These are phyloP conservation scores for Aurelia sp. DNA, from an alignment of 30 jellyfish, hydroid and myxozoan species.

Conservation along the genomic window DNA sequence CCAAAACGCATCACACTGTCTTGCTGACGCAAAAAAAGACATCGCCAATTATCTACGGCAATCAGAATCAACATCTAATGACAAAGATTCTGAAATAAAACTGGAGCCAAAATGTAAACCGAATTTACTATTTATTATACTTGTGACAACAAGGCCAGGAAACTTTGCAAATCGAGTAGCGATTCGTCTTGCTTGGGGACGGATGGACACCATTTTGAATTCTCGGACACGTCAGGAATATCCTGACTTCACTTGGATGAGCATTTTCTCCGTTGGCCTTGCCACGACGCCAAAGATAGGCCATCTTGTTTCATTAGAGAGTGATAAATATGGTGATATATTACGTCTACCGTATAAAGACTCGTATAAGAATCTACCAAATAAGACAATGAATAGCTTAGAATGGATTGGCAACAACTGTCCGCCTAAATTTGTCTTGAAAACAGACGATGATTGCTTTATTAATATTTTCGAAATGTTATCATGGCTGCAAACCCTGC, in stretches of 20 bases:
- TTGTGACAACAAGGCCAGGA: constrained; percentile 92
- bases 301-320: constrained; percentile 62
- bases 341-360: constrained; percentile 85
- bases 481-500: constrained; percentile 78
- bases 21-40: constrained; percentile 40
- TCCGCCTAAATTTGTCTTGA: constrained; percentile 77
- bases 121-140: constrained; percentile 52
- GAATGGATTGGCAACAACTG: constrained; percentile 96
- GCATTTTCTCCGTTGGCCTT: constrained; percentile 85
- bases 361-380: constrained; percentile 79
- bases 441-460: constrained; percentile 97
- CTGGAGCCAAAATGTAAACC: constrained; percentile 73
- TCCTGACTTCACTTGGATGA: constrained; percentile 58
- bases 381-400: constrained; percentile 88
- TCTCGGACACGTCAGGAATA: not conserved
- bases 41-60: constrained; percentile 59
- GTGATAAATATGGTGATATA: constrained; percentile 63
- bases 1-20: constrained; percentile 60
- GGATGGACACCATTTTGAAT: constrained; percentile 80
- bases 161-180: constrained; percentile 86
- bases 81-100: too few species aligned
- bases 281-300: constrained; percentile 65
- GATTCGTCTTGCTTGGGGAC: constrained; percentile 89
- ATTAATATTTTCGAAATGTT: constrained; percentile 68
- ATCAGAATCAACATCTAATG: not conserved